Evolutionary conservation across 2,113 vertebrate genomes (phyloP), one percentile per base, ranked within the genome.

Genomic region (Varanus salvator): DNA sequence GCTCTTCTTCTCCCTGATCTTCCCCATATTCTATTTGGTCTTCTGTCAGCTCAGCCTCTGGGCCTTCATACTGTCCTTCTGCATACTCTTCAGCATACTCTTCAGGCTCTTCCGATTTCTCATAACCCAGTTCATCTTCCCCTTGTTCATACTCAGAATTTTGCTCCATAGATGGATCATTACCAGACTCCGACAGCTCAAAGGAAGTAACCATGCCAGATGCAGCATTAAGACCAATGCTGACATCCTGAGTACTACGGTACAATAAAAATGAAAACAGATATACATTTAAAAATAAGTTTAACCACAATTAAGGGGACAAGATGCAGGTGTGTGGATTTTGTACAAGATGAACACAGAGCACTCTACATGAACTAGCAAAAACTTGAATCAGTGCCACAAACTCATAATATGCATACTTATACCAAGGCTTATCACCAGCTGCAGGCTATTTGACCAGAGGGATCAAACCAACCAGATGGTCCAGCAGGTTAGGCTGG

Each of bases 21-120:
- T 95, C 97, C 15, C 91, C 92, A 91, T 99, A 99, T 91, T 98
- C 98, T 92, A 98, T 97, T 89, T 98, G 98, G 92, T 98, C 98
- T 90, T 98, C 98, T 1, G 96, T 90, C 95, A 98, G 91, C 75
- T 97, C 97, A 6, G 95, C 38, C 3, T 97, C 97, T 0, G 96
- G 96, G 90, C 96, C 97, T 95, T 97, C 97, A 86, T 98, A 99
- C 80, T 97, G 96, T 78, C 94, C 97, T 91, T 96, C 98, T 0
- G 96, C 84, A 92, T 98, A 98, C 48, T 96, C 97, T 0, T 97
- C 97, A 34, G 94, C n/a, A 2, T 97, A 97, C 23, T 96, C 92
- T 27, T 97, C 98, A 29, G 95, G 96, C 34, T 96, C 97, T 15
- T 97, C 98, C 1, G 96, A 96, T 91, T 97, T 98, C 81, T 97